These are phyloP conservation scores for Hippocampus comes DNA, from an alignment of 2,113 vertebrate species.

Conservation along the genomic window DNA sequence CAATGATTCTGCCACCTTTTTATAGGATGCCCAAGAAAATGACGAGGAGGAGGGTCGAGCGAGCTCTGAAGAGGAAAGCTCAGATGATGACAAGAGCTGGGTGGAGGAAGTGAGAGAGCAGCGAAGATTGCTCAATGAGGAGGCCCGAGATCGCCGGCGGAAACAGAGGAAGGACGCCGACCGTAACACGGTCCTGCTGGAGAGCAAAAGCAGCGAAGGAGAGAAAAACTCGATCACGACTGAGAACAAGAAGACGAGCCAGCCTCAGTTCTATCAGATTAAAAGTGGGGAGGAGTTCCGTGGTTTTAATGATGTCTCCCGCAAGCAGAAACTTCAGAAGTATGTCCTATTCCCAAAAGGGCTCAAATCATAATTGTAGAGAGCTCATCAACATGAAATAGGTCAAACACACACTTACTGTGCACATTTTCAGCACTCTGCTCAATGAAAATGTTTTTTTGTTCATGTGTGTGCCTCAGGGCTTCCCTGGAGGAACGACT, in stretches of 20 bases:
- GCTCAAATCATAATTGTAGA: not conserved
- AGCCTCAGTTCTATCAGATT: conserved; percentile 95
- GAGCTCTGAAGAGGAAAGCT: conserved; percentile 95
- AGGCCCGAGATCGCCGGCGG: conserved; percentile 74
- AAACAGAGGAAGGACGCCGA: conserved; percentile 79
- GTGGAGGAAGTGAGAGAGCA: conserved; percentile 96
- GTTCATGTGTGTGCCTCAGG: conserved; percentile 60
- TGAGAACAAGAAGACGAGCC: conserved; percentile 32
- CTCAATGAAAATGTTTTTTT: not conserved
- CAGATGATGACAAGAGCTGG: conserved; percentile 96
- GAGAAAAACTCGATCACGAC: conserved; percentile 19
- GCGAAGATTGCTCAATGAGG: conserved; percentile 80
- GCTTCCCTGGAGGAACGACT: conserved; percentile 90
- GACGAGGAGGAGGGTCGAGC: conserved; percentile 85
- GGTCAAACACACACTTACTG: not conserved
- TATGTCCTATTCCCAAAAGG: conserved; percentile 62
- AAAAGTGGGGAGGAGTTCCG: conserved; percentile 94
- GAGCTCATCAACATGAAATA: not conserved
- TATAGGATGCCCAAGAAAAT: conserved; percentile 69
- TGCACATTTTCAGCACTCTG: not conserved
- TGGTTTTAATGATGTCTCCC: conserved; percentile 85
- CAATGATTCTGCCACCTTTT: not conserved
- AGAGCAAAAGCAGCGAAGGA: conserved; percentile 22
- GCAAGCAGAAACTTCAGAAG: conserved; percentile 90
- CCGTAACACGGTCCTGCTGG: conserved; percentile 79